phyloP scores from a whole-genome alignment of 2,888 invertebrate genomes.

The Crocallis elinguaria region DNA sequence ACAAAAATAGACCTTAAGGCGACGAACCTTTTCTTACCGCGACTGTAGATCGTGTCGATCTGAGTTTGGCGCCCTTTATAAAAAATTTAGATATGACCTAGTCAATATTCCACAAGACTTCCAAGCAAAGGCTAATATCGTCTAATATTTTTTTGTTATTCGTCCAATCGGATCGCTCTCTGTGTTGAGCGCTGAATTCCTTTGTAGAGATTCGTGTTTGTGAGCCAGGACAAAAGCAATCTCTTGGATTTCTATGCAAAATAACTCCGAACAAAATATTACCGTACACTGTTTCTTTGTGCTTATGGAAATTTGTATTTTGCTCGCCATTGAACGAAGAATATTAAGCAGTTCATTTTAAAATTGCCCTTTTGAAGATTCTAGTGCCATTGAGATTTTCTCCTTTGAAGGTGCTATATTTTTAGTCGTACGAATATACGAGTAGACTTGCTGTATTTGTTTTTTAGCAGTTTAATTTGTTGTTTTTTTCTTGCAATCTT shows the following conservation, averaged over 20 bases:
- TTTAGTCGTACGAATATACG: no score
- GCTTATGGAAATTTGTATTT: slow-evolving; percentile 66
- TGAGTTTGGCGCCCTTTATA: no score
- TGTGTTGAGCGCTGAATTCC: slow-evolving; percentile 52
- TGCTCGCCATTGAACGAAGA: slow-evolving; percentile 34
- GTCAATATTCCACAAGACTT: slow-evolving; percentile 3
- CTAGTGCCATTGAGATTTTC: slow-evolving; percentile 19
- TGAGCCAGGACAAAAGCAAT: slow-evolving; percentile 73
- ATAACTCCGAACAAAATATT: slow-evolving; percentile 69
- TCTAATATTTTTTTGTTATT: slow-evolving; percentile 41
- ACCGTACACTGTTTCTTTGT: slow-evolving; percentile 67
- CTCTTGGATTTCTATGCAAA: slow-evolving; percentile 72
- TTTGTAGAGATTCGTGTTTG: slow-evolving; percentile 73
- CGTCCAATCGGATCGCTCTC: slow-evolving; percentile 53
- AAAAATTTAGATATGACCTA: neutral
- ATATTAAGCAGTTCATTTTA: slow-evolving; percentile 37
- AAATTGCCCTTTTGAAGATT: slow-evolving; percentile 30
- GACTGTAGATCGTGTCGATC: no score
- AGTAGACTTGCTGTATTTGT: neutral
- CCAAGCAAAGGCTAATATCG: slow-evolving; percentile 5
- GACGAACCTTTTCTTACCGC: no score
- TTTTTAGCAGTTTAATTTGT: neutral
- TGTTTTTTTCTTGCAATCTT: no score
- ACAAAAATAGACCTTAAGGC: no score
- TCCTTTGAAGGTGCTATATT: neutral